These are phyloP conservation scores for Bradypodion ventrale DNA, from an alignment of 2,797 vertebrate species.

Conservation along the genomic window DNA sequence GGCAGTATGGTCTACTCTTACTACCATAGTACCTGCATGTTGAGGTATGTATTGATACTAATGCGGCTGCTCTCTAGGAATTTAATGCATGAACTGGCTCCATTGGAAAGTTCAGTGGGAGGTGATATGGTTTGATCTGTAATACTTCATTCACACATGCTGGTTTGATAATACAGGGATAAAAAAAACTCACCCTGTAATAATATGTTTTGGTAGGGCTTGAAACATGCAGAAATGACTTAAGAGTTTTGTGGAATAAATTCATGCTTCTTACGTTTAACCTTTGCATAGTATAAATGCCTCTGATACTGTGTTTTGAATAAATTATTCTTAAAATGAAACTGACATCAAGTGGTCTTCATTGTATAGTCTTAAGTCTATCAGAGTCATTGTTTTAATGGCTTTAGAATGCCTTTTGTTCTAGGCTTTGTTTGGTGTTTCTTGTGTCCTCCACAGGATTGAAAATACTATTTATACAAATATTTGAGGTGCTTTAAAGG, in stretches of 20 bases:
- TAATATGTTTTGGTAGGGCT: background rate
- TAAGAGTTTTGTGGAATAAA: background rate
- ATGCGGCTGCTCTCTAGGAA: too few relatives aligned
- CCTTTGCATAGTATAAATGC: background rate
- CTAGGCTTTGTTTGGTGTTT: background rate
- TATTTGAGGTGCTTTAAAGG: conserved; percentile 6
- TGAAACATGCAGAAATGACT: background rate
- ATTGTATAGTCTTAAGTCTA: conserved; percentile 1
- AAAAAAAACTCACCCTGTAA: background rate
- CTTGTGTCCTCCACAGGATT: conserved; percentile 44
- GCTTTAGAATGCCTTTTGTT: background rate
- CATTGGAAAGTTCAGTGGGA: background rate
- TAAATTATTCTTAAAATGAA: conserved; percentile 17
- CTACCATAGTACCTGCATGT: too few relatives aligned
- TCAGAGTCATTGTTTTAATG: conserved; percentile 11
- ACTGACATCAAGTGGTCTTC: conserved; percentile 12
- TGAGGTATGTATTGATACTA: too few relatives aligned
- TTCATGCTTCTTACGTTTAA: conserved; percentile 22
- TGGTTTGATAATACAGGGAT: background rate
- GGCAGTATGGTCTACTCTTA: too few relatives aligned
- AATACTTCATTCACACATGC: background rate
- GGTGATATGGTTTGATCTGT: too few relatives aligned
- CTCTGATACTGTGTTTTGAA: conserved; percentile 41
- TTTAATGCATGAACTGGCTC: too few relatives aligned
- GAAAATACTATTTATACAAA: background rate